phyloP scores from a whole-genome alignment of 1,140 invertebrate genomes.

The Platyscapa corneri region DNA sequence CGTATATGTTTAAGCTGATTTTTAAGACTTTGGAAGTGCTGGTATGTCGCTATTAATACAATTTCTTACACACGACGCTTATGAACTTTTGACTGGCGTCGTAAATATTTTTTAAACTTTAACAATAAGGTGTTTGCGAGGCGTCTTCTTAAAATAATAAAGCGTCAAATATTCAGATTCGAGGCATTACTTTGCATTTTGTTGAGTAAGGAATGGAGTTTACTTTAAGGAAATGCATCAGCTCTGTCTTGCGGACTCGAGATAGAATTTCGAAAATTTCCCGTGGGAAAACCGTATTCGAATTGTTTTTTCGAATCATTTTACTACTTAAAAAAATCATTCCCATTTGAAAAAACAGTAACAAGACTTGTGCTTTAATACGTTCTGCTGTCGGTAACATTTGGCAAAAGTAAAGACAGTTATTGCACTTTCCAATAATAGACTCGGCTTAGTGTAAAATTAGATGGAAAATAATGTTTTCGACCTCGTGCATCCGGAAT shows the following conservation, averaged over 20 bases:
- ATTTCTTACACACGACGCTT: no score
- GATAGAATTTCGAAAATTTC: slow-evolving; percentile 6
- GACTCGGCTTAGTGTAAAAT: no score
- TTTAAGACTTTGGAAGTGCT: neutral
- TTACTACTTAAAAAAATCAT: neutral
- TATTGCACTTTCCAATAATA: no score
- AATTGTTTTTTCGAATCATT: neutral
- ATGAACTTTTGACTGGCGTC: no score
- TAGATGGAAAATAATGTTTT: no score
- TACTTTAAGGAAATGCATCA: slow-evolving; percentile 13
- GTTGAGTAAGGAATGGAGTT: neutral
- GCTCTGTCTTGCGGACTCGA: neutral
- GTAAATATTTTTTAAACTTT: no score
- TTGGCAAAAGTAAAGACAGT: no score
- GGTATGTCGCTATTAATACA: neutral
- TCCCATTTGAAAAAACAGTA: neutral
- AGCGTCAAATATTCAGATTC: neutral
- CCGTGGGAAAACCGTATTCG: neutral
- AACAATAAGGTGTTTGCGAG: no score
- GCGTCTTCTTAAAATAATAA: neutral
- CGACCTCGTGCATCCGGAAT: no score
- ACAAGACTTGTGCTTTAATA: neutral
- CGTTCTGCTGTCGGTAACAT: neutral
- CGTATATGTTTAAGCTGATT: neutral
- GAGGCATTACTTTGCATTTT: neutral